Evolutionary conservation across 2,113 vertebrate genomes (phyloP).

Genomic region (Pyxicephalus adspersus): DNA sequence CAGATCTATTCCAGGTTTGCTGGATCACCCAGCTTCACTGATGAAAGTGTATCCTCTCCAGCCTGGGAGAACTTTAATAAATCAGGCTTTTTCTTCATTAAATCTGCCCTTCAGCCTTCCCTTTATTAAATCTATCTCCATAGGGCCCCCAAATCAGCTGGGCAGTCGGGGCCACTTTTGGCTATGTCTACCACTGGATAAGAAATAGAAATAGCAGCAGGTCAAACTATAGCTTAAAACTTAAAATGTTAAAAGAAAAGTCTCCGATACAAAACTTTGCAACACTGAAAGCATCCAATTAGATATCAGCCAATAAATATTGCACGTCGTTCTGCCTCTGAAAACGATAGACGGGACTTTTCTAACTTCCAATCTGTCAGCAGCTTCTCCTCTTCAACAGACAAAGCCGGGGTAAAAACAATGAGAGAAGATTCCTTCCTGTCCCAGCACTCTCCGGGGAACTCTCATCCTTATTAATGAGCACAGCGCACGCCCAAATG

Average conservation of each 20-base stretch:
- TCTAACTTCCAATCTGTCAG: slow-evolving; percentile 16
- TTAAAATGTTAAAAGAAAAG: not conserved
- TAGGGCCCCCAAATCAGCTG: no score
- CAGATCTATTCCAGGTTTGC: no score
- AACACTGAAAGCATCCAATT: slow-evolving; percentile 22
- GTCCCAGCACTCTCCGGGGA: slow-evolving; percentile 15
- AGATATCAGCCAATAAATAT: not conserved
- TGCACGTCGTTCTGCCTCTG: not conserved
- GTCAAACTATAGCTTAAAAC: no score
- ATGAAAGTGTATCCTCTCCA: no score
- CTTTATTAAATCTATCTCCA: no score
- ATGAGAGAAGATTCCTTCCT: slow-evolving; percentile 28
- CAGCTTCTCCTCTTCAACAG: not conserved
- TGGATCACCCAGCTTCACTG: no score
- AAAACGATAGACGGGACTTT: not conserved
- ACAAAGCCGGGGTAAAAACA: slow-evolving; percentile 4
- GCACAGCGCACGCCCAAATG: slow-evolving; percentile 27
- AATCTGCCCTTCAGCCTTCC: no score
- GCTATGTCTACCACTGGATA: no score
- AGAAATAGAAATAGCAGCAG: no score
- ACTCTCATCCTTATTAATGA: slow-evolving; percentile 36
- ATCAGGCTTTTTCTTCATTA: no score
- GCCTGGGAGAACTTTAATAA: no score
- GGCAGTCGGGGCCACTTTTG: no score
- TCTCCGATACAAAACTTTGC: not conserved